Conservation (phyloP, 2,113 vertebrate species). For the Pontoporia blainvillei region DNA sequence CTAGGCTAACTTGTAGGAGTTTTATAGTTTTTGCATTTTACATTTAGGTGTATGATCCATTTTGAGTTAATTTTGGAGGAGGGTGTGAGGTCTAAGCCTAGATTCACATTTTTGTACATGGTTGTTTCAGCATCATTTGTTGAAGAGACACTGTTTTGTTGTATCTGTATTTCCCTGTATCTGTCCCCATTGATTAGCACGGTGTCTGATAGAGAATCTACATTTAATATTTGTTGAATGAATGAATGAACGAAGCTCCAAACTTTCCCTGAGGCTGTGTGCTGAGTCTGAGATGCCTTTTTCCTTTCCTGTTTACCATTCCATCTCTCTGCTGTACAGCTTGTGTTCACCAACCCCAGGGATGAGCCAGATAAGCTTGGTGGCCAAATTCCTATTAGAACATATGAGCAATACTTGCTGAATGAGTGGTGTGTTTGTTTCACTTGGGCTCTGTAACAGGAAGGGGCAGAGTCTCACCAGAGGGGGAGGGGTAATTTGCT, state of each 20-base stretch:
- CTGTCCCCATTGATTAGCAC: not conserved
- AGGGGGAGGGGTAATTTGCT: not conserved
- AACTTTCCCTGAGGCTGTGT: not conserved
- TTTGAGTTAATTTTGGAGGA: not conserved
- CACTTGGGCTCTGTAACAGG: not conserved
- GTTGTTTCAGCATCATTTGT: not conserved
- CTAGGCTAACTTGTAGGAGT: not conserved
- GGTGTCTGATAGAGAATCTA: not conserved
- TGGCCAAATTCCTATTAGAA: not conserved
- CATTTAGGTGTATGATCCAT: not conserved
- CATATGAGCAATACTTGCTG: not conserved
- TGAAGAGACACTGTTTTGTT: not conserved
- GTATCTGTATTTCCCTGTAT: not conserved
- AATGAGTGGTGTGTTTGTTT: not conserved
- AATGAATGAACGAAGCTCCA: not conserved
- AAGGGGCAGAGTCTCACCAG: not conserved
- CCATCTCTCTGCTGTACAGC: not conserved
- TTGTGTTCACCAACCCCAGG: not conserved
- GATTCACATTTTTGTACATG: not conserved
- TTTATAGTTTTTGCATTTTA: not conserved
- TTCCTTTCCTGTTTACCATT: not conserved
- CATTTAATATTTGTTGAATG: not conserved
- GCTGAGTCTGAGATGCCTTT: not conserved
- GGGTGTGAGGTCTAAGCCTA: not conserved
- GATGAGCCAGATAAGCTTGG: not conserved